Conservation (phyloP, 2,797 vertebrate species). For the Philypnodon macrostomus region DNA sequence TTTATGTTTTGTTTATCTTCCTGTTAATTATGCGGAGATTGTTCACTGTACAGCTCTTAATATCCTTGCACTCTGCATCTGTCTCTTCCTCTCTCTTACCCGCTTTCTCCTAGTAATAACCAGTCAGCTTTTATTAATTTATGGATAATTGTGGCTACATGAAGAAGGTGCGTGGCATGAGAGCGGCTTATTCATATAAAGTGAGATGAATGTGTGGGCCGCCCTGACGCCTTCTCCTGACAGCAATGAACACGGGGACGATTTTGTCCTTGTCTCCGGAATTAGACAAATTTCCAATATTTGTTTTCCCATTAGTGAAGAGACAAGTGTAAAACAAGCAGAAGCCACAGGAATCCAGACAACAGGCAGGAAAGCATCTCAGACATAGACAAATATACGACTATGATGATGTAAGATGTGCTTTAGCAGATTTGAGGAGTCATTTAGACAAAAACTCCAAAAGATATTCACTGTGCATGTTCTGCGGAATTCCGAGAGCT, state of each 20-base stretch:
- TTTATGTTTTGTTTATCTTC: conserved; percentile 99
- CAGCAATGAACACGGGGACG: conserved; percentile 46
- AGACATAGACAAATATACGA: conserved; percentile 15
- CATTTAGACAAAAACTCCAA: too few species aligned
- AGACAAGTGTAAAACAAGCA: conserved; percentile 36
- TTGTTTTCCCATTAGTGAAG: conserved; percentile 55
- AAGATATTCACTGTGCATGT: too few species aligned
- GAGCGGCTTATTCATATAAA: conserved; percentile 66
- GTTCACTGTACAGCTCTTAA: conserved; percentile 89
- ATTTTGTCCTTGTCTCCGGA: conserved; percentile 44
- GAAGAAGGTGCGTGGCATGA: conserved; percentile 68
- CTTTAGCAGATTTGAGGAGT: not conserved
- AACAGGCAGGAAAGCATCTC: conserved; percentile 14
- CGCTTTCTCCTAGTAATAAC: conserved; percentile 82
- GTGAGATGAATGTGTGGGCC: conserved; percentile 60
- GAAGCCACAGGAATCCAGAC: conserved; percentile 11
- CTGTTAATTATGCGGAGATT: conserved; percentile 99
- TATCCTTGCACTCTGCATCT: conserved; percentile 71
- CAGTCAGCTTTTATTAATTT: conserved; percentile 85
- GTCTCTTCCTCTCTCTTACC: conserved; percentile 39
- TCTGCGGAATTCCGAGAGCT: too few species aligned
- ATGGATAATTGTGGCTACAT: conserved; percentile 77
- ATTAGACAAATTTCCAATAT: conserved; percentile 64
- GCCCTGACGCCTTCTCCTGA: conserved; percentile 49
- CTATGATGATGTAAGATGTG: not conserved